Conservation (phyloP, 1,140 invertebrate species). For the Euglossa dilemma region DNA sequence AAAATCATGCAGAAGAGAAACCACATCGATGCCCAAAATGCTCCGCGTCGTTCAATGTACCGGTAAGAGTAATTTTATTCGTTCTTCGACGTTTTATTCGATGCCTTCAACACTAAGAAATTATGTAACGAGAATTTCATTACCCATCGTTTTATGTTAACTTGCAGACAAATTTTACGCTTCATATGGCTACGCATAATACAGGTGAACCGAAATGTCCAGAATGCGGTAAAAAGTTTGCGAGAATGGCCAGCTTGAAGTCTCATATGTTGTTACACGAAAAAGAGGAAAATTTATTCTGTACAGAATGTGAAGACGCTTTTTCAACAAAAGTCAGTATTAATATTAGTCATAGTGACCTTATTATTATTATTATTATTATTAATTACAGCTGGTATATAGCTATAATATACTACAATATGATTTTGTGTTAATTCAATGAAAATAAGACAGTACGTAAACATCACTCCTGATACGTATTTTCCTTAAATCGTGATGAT, state of each 20-base stretch:
- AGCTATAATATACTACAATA: not conserved
- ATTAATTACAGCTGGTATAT: not conserved
- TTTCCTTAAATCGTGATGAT: too few relatives aligned
- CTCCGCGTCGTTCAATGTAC: conserved; percentile 85
- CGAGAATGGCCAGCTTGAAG: conserved; percentile 87
- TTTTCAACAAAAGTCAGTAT: conserved; percentile 85
- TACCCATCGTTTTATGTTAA: not conserved
- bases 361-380: not conserved
- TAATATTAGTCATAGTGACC: not conserved
- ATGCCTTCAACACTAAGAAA: not conserved
- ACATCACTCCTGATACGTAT: too few relatives aligned
- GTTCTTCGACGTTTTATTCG: not conserved
- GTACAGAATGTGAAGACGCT: conserved; percentile 87
- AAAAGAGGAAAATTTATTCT: conserved; percentile 87
- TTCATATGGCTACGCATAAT: conserved; percentile 86
- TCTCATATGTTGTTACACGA: conserved; percentile 88
- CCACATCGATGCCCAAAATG: conserved; percentile 85
- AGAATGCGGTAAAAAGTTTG: conserved; percentile 86
- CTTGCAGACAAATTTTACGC: conserved; percentile 83
- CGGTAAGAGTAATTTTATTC: conserved; percentile 70
- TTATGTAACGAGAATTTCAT: not conserved
- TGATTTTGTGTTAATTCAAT: not conserved
- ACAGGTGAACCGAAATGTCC: conserved; percentile 85
- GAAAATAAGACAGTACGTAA: not conserved
- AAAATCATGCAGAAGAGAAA: conserved; percentile 86